phyloP scores from a whole-genome alignment of 92 coral and sea anemone species.

The Parazoanthus swiftii region DNA sequence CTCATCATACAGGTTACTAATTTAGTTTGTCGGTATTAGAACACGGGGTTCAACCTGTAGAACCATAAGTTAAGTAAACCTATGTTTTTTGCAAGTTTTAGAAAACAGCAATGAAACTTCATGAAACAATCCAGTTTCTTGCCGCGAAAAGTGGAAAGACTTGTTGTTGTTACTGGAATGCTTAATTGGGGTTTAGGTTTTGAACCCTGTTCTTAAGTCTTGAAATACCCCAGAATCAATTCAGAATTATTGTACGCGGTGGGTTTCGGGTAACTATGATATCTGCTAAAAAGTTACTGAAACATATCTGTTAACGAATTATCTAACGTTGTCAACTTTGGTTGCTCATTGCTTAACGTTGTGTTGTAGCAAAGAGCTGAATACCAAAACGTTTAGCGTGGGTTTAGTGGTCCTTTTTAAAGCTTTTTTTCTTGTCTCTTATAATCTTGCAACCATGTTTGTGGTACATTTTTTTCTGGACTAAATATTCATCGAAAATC shows the following conservation, averaged over 20 bases:
- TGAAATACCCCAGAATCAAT: too few species aligned
- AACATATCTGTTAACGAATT: not conserved
- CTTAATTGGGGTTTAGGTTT: not conserved
- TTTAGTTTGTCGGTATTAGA: not conserved
- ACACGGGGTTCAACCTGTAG: not conserved
- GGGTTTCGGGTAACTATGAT: not conserved
- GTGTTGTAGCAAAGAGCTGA: not conserved
- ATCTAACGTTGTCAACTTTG: not conserved
- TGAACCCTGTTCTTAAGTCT: not conserved
- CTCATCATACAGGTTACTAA: not conserved
- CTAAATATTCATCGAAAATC: not conserved
- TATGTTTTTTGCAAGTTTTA: not conserved
- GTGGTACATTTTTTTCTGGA: not conserved
- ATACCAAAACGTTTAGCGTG: not conserved
- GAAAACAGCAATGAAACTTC: not conserved
- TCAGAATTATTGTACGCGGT: not conserved
- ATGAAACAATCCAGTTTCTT: not conserved
- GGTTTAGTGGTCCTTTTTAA: not conserved
- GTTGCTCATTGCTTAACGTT: not conserved
- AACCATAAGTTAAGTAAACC: not conserved
- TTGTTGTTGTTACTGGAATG: not conserved
- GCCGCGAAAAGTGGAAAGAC: not conserved
- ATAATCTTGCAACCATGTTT: too few species aligned
- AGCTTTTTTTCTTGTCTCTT: not conserved
- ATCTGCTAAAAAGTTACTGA: not conserved